These are phyloP conservation scores for Platycercus adscitus DNA, from an alignment of 2,113 vertebrate species.

Conservation along the genomic window DNA sequence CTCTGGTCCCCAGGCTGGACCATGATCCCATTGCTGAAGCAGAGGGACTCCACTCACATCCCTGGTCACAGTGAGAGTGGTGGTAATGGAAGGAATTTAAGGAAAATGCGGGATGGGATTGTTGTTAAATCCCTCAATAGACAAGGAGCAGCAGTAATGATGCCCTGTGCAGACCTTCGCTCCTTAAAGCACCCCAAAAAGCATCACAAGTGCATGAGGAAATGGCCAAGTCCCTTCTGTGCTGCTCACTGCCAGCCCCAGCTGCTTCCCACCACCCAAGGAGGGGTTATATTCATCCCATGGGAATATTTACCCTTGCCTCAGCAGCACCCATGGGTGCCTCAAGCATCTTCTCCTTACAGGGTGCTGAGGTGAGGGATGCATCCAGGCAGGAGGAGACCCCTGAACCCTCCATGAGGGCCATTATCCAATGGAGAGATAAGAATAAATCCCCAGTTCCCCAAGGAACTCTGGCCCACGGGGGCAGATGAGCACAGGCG, in stretches of 20 bases:
- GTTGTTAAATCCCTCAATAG: neutral
- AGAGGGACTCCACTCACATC: neutral
- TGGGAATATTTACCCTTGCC: neutral
- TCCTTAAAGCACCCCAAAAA: neutral
- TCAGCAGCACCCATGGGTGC: neutral
- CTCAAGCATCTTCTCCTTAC: neutral
- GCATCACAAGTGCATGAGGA: rapidly evolving
- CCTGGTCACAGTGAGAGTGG: rapidly evolving
- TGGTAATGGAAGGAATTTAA: neutral
- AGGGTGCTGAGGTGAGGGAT: neutral
- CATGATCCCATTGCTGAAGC: rapidly evolving
- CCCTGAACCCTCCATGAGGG: neutral
- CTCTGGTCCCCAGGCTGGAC: neutral
- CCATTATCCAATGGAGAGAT: neutral
- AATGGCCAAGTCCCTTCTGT: neutral
- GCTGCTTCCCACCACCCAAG: rapidly evolving
- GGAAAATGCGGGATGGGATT: rapidly evolving
- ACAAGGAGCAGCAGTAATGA: rapidly evolving
- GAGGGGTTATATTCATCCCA: neutral
- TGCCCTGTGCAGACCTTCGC: no score
- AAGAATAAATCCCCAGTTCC: neutral
- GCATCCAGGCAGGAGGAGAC: neutral
- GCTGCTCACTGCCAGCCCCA: rapidly evolving
- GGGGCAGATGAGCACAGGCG: rapidly evolving
- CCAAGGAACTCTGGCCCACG: neutral